These are phyloP conservation scores for Microlaimidae sp. DNA, from an alignment of 2,888 invertebrate species.

Conservation along the genomic window DNA sequence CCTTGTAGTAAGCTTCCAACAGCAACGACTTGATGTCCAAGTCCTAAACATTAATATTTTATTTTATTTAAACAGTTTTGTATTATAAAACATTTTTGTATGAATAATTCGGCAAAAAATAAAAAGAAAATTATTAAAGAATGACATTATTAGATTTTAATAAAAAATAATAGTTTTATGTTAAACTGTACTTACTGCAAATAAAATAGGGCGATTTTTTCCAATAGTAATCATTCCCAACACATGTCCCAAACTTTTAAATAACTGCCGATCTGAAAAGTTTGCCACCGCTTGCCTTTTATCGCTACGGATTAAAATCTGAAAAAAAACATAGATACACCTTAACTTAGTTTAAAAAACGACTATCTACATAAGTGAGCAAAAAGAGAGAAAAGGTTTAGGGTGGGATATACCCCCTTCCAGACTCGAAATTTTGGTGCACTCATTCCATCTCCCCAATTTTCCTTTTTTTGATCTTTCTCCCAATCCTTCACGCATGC, in stretches of 20 bases:
- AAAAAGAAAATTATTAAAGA: too few relatives aligned
- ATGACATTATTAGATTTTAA: not conserved
- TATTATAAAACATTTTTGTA: not conserved
- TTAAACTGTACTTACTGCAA: constrained; percentile 40
- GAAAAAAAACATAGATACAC: constrained; percentile 20
- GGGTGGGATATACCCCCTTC: too few relatives aligned
- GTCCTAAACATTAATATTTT: constrained; percentile 49
- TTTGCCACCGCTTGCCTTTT: constrained; percentile 74
- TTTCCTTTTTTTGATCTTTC: too few relatives aligned
- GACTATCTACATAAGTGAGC: too few relatives aligned
- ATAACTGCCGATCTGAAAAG: constrained; percentile 83
- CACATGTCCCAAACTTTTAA: constrained; percentile 99
- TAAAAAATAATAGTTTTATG: not conserved
- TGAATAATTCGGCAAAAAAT: too few relatives aligned
- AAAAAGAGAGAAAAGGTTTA: too few relatives aligned
- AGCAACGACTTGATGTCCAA: constrained; percentile 83
- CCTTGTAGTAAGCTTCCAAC: constrained; percentile 91
- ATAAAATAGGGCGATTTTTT: constrained; percentile 74
- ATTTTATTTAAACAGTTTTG: not conserved
- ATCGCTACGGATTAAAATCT: constrained; percentile 70
- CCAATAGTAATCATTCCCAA: constrained; percentile 88
- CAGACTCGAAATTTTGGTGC: too few relatives aligned
- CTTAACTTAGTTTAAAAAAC: too few relatives aligned
- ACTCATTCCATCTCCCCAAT: too few relatives aligned
- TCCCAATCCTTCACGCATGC: too few relatives aligned